Base-by-base conservation (phyloP, 2,113 vertebrate genomes). In the Poeciliopsis turrubarensis region DNA sequence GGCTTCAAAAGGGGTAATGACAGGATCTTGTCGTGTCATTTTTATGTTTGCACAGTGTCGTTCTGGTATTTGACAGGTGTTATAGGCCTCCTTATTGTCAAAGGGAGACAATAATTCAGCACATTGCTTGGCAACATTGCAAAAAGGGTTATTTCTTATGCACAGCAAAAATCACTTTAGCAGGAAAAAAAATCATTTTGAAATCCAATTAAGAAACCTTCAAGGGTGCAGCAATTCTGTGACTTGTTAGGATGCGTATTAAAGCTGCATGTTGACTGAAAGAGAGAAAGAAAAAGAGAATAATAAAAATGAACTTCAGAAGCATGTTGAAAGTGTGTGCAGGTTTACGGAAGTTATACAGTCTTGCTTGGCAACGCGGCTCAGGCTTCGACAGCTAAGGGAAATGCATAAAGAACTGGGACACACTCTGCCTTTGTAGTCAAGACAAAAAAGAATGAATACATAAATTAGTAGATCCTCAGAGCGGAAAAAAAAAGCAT, bases 361-460 rank as follows among this genome's bases (percentile, higher is more conserved):
- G 61, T 84, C 68, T 75, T 70, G 75, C 65, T 77, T 78, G 70
- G 83, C 80, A 87, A 83, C 77, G 14, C 44, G 70, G 64, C 72
- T 66, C 66, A 63, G 77, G 65, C 79, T 82, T 73, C 87, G 85
- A 79, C 75, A 81, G 84, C 81, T 79, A 80, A 87, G 84, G 80
- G 85, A 88, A 89, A 88, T 65, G 77, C 77, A 87, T 80, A 65
- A 89, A 89, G 85, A 92, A 91, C 82, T 91, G 79, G 90, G 85
- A 87, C 88, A 85, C 60, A 1, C 34, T 64, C 72, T 69, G 81
- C 74, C 90, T 94, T 94, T 94, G 92, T 93, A 93, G 92, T 87
- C 27, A 31, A 91, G 88, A 92, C 88, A 84, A 93, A 93, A 93
- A 94, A 77, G 88, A 93, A 94, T 91, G 77, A 87, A 93, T 93